Base-by-base conservation (phyloP, 2,113 vertebrate genomes). In the Rhinolophus sinicus region DNA sequence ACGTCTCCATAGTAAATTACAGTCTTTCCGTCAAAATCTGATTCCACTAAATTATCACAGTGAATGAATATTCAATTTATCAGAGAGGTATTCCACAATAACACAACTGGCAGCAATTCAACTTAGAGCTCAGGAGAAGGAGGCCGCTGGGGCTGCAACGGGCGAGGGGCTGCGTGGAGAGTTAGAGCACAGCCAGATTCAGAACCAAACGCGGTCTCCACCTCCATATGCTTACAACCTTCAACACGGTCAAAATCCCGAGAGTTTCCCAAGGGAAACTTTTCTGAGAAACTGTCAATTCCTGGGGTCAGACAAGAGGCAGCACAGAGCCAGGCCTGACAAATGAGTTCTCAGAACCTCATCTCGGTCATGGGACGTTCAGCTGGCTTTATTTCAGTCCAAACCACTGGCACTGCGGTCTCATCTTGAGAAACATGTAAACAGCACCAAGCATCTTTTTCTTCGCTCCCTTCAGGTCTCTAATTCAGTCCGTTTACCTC, bases 261-360 rank as follows among this genome's bases (percentile, higher is more conserved):
- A 30, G 54, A 90, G 56, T 90, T 70, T 96, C 94, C 92, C 78
- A 58, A 50, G 93, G 85, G 90, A 70, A 64, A 92, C 77, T 44
- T 44, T 64, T 94, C 88, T 67, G 62, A 90, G 70, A 90, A 97
- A 0, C 93, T 72, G 93, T 18, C 87, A 3, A 15, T 30, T 22
- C 24, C 40, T 58, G 56, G 9, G 90, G 84, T 90, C 85, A 75
- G 67, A 15, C 11, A 26, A 95, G 83, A 73, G 80, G 90, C 96
- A 97, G 52, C 50, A 88, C 92, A 77, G 93, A 83, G 92, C 96
- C 95, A 47, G 44, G 84, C 6, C 38, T 95, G 94, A 96, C 88
- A 92, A 96, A 84, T 21, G 6, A 1, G n/a, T 83, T 81, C 94
- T 93, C 67, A 84, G 83, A 86, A 93, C 65, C 96, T 91, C 89